Evolutionary conservation across 1,140 invertebrate species (phyloP).

Genomic region (Drosophila parvula): DNA sequence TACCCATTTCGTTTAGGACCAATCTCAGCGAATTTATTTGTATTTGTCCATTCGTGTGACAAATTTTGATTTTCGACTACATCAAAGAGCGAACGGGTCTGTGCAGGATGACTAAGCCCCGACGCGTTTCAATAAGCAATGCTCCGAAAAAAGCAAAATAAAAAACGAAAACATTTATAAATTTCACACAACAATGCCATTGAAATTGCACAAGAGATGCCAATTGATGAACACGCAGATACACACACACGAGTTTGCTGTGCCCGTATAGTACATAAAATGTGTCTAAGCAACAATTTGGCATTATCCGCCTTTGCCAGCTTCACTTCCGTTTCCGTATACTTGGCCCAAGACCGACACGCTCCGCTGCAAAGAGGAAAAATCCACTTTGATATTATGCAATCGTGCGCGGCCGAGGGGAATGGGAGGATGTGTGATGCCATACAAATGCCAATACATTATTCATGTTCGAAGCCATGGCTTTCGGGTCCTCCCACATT

Average conservation of each 20-base stretch:
- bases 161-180: slow-evolving; percentile 43
- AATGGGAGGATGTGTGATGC: slow-evolving; percentile 18
- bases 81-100: slow-evolving; percentile 18
- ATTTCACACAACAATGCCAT: slow-evolving; percentile 64
- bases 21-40: slow-evolving; percentile 15
- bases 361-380: slow-evolving; percentile 45
- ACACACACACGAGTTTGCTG: slow-evolving; percentile 9
- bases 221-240: slow-evolving; percentile 14
- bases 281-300: slow-evolving; percentile 57
- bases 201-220: slow-evolving; percentile 34
- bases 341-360: slow-evolving; percentile 30
- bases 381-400: slow-evolving; percentile 72
- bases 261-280: slow-evolving; percentile 8
- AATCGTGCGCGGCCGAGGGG: slow-evolving; percentile 57
- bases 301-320: slow-evolving; percentile 28
- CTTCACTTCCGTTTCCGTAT: slow-evolving; percentile 28
- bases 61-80: slow-evolving; percentile 25
- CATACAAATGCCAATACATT: slow-evolving; percentile 57
- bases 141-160: not conserved
- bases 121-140: slow-evolving; percentile 28
- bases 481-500: slow-evolving; percentile 19
- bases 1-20: too few relatives aligned
- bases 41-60: slow-evolving; percentile 28
- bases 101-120: slow-evolving; percentile 9
- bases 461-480: slow-evolving; percentile 55